A percentile compares a stretch with the other conserved stretches of the same genome.
These are phyloP conservation scores for Gobius niger DNA, from an alignment of 2,113 vertebrate species.

Conservation along the genomic window DNA sequence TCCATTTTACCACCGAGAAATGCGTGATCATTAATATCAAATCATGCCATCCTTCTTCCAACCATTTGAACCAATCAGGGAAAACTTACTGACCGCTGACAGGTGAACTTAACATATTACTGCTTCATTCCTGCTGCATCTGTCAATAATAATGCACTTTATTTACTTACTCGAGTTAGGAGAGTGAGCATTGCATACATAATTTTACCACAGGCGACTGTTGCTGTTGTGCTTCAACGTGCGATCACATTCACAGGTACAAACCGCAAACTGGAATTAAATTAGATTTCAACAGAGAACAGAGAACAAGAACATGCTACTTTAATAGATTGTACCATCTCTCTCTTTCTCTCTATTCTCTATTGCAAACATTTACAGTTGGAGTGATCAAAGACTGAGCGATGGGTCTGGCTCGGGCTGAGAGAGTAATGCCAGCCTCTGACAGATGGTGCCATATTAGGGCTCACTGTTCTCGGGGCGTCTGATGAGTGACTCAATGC, in stretches of 20 bases:
- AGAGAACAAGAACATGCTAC: too few relatives aligned
- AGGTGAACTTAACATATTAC: too few relatives aligned
- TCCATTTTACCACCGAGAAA: slow-evolving; percentile 37
- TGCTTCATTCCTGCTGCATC: too few relatives aligned
- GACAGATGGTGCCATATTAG: slow-evolving; percentile 39
- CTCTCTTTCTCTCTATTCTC: slow-evolving; percentile 16
- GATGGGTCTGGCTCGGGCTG: slow-evolving; percentile 13
- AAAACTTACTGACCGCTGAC: too few relatives aligned
- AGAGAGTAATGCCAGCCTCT: slow-evolving; percentile 25
- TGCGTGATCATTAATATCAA: slow-evolving; percentile 21
- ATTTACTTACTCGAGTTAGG: too few relatives aligned
- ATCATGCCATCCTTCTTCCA: slow-evolving; percentile 19
- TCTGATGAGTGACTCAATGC: slow-evolving; percentile 10
- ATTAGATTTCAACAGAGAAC: too few relatives aligned
- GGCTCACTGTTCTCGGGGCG: slow-evolving; percentile 15
- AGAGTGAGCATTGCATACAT: too few relatives aligned
- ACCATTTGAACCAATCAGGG: background rate
- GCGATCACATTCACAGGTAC: too few relatives aligned
- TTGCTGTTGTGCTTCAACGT: too few relatives aligned
- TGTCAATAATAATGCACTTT: too few relatives aligned
- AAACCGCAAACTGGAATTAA: too few relatives aligned
- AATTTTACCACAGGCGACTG: too few relatives aligned
- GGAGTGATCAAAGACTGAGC: slow-evolving; percentile 18
- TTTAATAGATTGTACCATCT: background rate
- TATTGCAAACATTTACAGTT: slow-evolving; percentile 27